phyloP scores from a whole-genome alignment of 2,113 vertebrate genomes.

The Stigmatopora argus region DNA sequence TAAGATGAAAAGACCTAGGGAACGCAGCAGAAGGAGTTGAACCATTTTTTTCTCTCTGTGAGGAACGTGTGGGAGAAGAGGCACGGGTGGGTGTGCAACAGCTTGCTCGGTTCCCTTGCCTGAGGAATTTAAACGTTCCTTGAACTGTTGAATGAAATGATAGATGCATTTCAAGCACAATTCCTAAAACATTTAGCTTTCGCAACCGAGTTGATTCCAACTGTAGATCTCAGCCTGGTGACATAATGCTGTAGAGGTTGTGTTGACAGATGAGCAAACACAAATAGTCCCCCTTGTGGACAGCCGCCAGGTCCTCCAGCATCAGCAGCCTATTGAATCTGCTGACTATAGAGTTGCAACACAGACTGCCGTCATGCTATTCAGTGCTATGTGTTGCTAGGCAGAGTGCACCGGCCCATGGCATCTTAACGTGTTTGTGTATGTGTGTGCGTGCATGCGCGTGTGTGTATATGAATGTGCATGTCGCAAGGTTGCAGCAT shows the following conservation, averaged over 20 bases:
- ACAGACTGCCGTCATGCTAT: conserved; percentile 31
- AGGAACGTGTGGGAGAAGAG: conserved; percentile 41
- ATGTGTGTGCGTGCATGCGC: conserved; percentile 12
- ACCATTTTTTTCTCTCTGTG: conserved; percentile 45
- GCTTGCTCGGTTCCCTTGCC: conserved; percentile 63
- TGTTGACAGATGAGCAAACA: conserved; percentile 28
- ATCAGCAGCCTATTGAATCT: conserved; percentile 34
- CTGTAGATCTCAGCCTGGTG: neutral
- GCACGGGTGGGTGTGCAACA: conserved; percentile 37
- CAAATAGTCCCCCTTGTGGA: conserved; percentile 52
- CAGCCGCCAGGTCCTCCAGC: conserved; percentile 45
- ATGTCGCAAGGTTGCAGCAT: conserved; percentile 30
- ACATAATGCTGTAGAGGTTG: conserved; percentile 13
- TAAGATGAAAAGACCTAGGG: conserved; percentile 60
- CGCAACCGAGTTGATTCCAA: neutral
- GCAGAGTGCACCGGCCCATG: conserved; percentile 45
- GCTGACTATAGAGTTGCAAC: conserved; percentile 41
- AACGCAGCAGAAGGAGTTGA: conserved; percentile 66
- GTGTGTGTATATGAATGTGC: conserved; percentile 9
- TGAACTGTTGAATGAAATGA: conserved; percentile 47
- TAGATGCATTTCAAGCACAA: neutral
- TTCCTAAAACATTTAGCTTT: neutral
- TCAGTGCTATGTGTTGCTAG: conserved; percentile 45
- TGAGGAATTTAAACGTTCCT: conserved; percentile 29
- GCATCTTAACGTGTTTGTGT: conserved; percentile 18